Percentiles rank a stretch among this genome's conserved stretches.
phyloP scores from a whole-genome alignment of 2,888 invertebrate species.

The Aleiodes alternator region DNA sequence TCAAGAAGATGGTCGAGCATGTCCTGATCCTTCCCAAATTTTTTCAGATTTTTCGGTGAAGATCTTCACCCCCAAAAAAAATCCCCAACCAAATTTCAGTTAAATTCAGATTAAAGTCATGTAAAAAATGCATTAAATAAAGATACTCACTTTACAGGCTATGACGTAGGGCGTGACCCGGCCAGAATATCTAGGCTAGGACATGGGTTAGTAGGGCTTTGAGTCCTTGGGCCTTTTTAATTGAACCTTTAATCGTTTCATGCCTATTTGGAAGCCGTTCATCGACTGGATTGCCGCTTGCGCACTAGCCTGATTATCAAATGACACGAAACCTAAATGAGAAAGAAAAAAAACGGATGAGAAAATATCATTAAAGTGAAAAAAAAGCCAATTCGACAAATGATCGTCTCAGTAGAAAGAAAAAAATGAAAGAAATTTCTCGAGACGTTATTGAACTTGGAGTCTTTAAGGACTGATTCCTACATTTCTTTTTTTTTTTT shows the following conservation, averaged over 20 bases:
- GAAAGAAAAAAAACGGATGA: slow-evolving; percentile 20
- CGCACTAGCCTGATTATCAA: slow-evolving; percentile 98
- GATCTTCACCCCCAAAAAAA: neutral
- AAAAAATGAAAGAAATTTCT: slow-evolving; percentile 12
- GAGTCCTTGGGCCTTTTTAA: slow-evolving; percentile 99
- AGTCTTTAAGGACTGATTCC: slow-evolving; percentile 5
- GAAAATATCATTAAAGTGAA: neutral
- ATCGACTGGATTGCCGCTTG: slow-evolving; percentile 99
- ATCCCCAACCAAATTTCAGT: too few relatives aligned
- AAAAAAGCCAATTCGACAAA: neutral
- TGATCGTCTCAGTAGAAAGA: neutral
- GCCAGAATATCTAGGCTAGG: slow-evolving; percentile 78
- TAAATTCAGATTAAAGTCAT: neutral
- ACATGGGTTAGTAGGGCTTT: slow-evolving; percentile 95
- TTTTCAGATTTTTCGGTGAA: slow-evolving; percentile 5
- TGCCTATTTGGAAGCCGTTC: slow-evolving; percentile 99
- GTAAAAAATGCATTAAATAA: neutral
- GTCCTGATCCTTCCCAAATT: too few relatives aligned
- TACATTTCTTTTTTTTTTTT: neutral
- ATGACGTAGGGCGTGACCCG: slow-evolving; percentile 72
- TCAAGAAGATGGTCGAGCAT: neutral
- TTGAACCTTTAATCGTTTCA: slow-evolving; percentile 99
- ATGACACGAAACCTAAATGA: slow-evolving; percentile 96
- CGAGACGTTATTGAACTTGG: slow-evolving; percentile 19
- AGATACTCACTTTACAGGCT: slow-evolving; percentile 70